Evolutionary conservation across 2,888 invertebrate genomes (phyloP), one percentile per base, ranked within the genome.

Genomic region (Caenorhabditis sp.): DNA sequence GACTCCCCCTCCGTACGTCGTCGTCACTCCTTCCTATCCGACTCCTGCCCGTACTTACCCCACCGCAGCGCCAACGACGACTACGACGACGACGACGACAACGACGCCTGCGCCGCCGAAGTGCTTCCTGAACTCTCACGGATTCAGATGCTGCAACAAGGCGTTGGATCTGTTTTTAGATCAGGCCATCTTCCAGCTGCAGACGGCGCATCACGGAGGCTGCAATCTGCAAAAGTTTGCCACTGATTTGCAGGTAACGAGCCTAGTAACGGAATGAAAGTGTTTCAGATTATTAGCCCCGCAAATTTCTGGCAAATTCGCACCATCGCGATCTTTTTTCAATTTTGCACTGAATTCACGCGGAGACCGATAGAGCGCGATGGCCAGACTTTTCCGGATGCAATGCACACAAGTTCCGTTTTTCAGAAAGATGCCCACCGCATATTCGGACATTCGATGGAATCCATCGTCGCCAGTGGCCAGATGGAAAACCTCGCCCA

Each of bases 201-300:
- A 55, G 46, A 58, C 74, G 9, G 39, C 68, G 27, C 70, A 63
- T 63, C 56, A 63, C 41, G 46, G 76, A 20, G n/a, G n/a, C n/a
- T 76, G 76, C 52, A 76, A 76, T 41, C 17, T 76, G 41, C 76
- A 76, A 27, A 8, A 65, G 43, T 59, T 76, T 22, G 71, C 76
- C 8, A 70, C 71, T 35, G 71, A 70, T 13, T 48, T 76, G 32
- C 75, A 70, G 70, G 59, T 73, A 24, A n/a, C n/a, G n/a, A n/a
- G n/a, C n/a, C n/a, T n/a, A n/a, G n/a, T n/a, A n/a, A n/a, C n/a
- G n/a, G n/a, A n/a, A n/a, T n/a, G n/a, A n/a, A n/a, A n/a, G n/a
- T n/a, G n/a, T n/a, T n/a, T n/a, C n/a, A n/a, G n/a, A n/a, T n/a
- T n/a, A n/a, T n/a, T n/a, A n/a, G n/a, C n/a, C n/a, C n/a, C n/a